Evolutionary conservation across 2,888 invertebrate genomes (phyloP), one percentile per base, ranked within the genome.

Genomic region (Acanthococcus lagerstroemiae): DNA sequence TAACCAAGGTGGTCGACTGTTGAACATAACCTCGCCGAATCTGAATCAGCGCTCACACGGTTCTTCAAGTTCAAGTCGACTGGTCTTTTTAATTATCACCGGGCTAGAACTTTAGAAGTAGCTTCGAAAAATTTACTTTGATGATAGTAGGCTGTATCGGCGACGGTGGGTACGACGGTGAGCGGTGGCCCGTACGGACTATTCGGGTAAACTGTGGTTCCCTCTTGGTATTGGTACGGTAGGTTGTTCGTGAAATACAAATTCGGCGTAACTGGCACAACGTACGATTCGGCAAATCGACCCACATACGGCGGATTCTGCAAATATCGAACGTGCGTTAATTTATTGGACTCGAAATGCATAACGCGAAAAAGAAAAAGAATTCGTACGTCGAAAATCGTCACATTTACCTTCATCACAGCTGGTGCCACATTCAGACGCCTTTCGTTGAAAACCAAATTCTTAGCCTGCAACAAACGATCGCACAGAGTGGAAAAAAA

Each of bases 351-450:
- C 7, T 37, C 37, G 37, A 9, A 37, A 37, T 37, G 37, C 37
- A 37, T 37, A 37, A 37, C 37, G 37, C 15, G 37, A 9, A 15
- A 37, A 37, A 37, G 37, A n/a, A 9, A 9, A 9, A 37, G 7
- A 7, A 37, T 15, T 37, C 37, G 9, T 37, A 37, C 37, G 15
- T 37, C n/a, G n/a, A n/a, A n/a, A n/a, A n/a, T n/a, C n/a, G n/a
- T n/a, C n/a, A 50, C 9, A 3, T 19, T 54, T 54, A 66, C 66
- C 56, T 90, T 90, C 74, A 88, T 86, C 69, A 91, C 87, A 71
- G 90, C 90, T 70, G 89, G 89, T 45, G 90, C 90, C 75, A 91
- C 89, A 74, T 90, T 90, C 68, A 91, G 78, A 75, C 89, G 88
- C 71, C 89, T 80, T 75, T 90, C 88, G 72, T 87, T 83, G 73